These are phyloP conservation scores for Noctua janthe DNA, from an alignment of 2,888 invertebrate genomes.

Conservation along the genomic window DNA sequence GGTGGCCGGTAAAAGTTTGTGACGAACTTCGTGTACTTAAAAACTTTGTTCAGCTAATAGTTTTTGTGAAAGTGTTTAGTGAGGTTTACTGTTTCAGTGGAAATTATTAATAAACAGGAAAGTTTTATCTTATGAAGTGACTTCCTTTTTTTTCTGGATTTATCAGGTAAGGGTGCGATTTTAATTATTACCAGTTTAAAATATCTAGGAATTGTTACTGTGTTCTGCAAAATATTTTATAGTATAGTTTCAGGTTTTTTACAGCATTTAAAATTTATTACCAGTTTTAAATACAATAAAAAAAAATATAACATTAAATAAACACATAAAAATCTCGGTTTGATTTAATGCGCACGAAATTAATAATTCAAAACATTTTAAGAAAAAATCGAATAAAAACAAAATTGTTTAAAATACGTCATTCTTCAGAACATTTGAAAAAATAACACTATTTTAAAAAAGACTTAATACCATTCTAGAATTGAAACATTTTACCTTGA, in stretches of 20 bases:
- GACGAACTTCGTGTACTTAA: conserved; percentile 65
- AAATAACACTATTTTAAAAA: neutral
- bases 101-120: conserved; percentile 62
- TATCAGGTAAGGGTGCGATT: conserved; percentile 62
- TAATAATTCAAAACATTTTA: neutral
- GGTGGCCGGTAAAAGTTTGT: conserved; percentile 59
- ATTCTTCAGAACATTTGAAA: neutral
- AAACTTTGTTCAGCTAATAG: conserved; percentile 64
- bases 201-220: neutral
- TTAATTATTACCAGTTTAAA: neutral
- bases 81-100: conserved; percentile 66
- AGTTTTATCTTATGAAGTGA: conserved; percentile 56
- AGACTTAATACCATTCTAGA: neutral
- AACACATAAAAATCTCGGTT: neutral
- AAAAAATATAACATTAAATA: neutral
- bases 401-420: neutral
- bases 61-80: conserved; percentile 66
- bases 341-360: neutral
- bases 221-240: neutral
- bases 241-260: neutral
- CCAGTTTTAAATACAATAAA: neutral
- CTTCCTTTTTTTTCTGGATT: conserved; percentile 58
- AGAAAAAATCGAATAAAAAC: neutral
- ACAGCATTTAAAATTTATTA: neutral
- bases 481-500: neutral